These are phyloP conservation scores for Spea bombifrons DNA, from an alignment of 2,113 vertebrate genomes.

Conservation along the genomic window DNA sequence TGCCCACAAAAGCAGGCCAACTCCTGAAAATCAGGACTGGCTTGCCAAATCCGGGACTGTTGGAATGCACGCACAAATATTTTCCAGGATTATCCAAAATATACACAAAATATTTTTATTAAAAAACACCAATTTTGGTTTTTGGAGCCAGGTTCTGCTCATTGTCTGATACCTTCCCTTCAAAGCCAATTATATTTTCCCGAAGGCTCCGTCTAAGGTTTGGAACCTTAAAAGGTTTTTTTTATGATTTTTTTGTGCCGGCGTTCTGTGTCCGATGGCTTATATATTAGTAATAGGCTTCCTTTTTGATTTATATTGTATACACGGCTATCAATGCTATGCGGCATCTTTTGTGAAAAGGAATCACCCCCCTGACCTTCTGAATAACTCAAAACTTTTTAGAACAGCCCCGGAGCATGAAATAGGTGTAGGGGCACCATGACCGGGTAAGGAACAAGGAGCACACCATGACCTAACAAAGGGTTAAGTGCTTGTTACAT, in stretches of 20 bases:
- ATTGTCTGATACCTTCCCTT: conserved; percentile 51
- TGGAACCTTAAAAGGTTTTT: conserved; percentile 56
- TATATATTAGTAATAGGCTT: conserved; percentile 58
- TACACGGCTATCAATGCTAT: conserved; percentile 53
- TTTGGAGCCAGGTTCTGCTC: conserved; percentile 42
- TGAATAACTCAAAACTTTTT: conserved; percentile 50
- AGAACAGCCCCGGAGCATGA: too few species aligned
- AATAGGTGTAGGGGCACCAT: too few species aligned
- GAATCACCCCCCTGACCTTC: conserved; percentile 48
- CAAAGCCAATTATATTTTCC: conserved; percentile 56
- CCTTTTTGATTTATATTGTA: conserved; percentile 67
- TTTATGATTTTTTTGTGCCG: conserved; percentile 20
- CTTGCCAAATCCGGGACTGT: too few species aligned
- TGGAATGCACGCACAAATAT: too few species aligned
- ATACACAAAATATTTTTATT: background rate
- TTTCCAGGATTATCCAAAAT: background rate
- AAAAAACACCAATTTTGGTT: background rate
- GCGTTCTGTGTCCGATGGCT: conserved; percentile 53
- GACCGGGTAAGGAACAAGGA: too few species aligned
- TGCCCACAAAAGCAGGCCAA: too few species aligned
- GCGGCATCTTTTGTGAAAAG: conserved; percentile 39
- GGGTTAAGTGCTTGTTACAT: too few species aligned
- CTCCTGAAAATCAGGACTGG: too few species aligned
- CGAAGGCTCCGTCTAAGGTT: conserved; percentile 52
- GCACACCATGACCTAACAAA: too few species aligned